Conservation (phyloP, 2,888 invertebrate species). For the Ochropacha duplaris region DNA sequence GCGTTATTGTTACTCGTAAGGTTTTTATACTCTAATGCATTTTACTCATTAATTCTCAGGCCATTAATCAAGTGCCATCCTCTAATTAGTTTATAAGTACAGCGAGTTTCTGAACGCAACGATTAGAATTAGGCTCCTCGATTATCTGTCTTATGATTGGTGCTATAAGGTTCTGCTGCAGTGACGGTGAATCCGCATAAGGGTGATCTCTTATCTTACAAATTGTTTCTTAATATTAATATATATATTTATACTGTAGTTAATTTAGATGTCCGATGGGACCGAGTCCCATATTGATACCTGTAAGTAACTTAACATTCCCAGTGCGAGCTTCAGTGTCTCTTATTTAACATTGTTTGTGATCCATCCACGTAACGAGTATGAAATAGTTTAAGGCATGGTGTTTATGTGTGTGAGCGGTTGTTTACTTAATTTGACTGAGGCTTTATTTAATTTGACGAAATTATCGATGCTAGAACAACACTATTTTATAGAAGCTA, state of each 20-base stretch:
- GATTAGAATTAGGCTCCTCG: constrained; percentile 51
- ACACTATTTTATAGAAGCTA: constrained; percentile 4
- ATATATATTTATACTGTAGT: constrained; percentile 73
- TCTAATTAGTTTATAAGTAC: constrained; percentile 73
- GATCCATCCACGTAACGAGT: constrained; percentile 77
- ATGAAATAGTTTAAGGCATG: constrained; percentile 71
- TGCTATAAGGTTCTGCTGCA: constrained; percentile 73
- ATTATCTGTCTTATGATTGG: constrained; percentile 44
- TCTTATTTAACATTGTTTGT: constrained; percentile 73
- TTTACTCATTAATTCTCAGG: constrained; percentile 82
- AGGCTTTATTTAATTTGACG: constrained; percentile 50
- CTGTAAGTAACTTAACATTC: constrained; percentile 80
- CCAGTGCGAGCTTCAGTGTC: constrained; percentile 79
- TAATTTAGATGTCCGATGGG: constrained; percentile 47
- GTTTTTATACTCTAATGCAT: constrained; percentile 75
- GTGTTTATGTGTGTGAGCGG: constrained; percentile 74
- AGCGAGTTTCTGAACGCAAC: constrained; percentile 66
- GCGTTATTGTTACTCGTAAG: constrained; percentile 53
- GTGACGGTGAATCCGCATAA: constrained; percentile 55
- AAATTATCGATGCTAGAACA: background rate
- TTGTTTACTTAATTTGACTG: constrained; percentile 52
- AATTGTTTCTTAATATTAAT: constrained; percentile 70
- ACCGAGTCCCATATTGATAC: constrained; percentile 74
- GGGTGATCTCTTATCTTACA: constrained; percentile 79
- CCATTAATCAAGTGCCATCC: constrained; percentile 82